Conservation (phyloP, 2,797 vertebrate genomes). For the Perodicticus potto region DNA sequence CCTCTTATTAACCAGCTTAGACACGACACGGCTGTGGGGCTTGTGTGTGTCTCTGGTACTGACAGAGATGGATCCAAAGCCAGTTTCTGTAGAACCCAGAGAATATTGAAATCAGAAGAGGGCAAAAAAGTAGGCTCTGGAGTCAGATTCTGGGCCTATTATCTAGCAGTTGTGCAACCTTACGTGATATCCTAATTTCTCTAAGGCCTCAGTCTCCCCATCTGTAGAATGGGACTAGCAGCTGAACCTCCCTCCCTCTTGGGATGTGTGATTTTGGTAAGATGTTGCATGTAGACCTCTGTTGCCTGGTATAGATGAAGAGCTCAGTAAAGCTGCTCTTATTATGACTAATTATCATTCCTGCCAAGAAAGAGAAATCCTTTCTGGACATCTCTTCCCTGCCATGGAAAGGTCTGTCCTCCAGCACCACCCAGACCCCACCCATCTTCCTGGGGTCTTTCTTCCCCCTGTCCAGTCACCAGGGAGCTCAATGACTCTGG, state of each 20-base stretch:
- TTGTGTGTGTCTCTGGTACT: neutral
- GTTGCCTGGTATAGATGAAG: neutral
- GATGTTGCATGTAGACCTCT: accelerated
- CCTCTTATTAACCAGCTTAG: neutral
- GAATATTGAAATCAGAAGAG: neutral
- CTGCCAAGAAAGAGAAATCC: neutral
- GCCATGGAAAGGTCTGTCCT: neutral
- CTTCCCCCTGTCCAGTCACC: neutral
- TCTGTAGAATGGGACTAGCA: neutral
- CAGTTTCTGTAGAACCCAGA: neutral
- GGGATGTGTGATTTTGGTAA: neutral
- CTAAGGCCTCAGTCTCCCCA: constrained; percentile 32
- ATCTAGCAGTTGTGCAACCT: neutral
- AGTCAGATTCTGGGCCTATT: neutral
- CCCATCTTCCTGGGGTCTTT: neutral
- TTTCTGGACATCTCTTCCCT: neutral
- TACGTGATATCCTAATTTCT: neutral
- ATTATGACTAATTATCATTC: neutral
- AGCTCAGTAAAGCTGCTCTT: neutral
- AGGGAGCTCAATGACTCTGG: neutral
- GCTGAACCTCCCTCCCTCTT: neutral
- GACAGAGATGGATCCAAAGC: neutral
- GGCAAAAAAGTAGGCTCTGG: neutral
- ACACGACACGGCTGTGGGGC: accelerated
- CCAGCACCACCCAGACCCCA: neutral